Evolutionary conservation across 2,113 vertebrate genomes (phyloP), one percentile per base, ranked within the genome.

Genomic region (Oophaga pumilio): DNA sequence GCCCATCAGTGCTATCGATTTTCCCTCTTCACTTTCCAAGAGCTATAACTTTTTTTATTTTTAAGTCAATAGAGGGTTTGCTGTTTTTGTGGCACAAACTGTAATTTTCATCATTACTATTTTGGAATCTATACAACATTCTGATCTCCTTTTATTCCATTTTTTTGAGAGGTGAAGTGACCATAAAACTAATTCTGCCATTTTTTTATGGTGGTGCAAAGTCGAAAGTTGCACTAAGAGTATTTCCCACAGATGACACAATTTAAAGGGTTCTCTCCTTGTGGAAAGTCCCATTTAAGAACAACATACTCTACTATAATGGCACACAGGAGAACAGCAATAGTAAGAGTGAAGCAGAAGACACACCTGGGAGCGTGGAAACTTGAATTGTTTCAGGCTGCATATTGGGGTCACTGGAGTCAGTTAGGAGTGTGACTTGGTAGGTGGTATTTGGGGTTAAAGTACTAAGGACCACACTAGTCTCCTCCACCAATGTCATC

Each of bases 401-500:
- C 84, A 96, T 91, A 10, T 91, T 90, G 20, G 88, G 93, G 50
- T 93, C 50, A 17, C 97, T 97, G 79, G 96, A 96, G 84, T 97
- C 95, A 0, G 97, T 96, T 11, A 93, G 92, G 80, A 99, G 95
- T 0, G 90, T 95, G 76, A 95, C 96, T 1, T 92, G 92, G 0
- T 99, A 99, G 0, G 92, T 96, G n/a, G 96, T 97, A 84, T 95
- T 94, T 0, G 98, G 94, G 6, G 89, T 88, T 1, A 99, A 95
- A 83, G 90, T 91, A 0, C 90, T 92, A 86, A 99, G 92, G 20
- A 85, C 28, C 62, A 92, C 90, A 84, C 87, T 91, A 0, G 90
- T 97, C 87, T 94, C 91, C 20, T 95, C 93, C 4, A 94, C 95
- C 0, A 95, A 85, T 14, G 95, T 90, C 14, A 91, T 95, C 24